Base-by-base conservation (phyloP, 2,113 vertebrate species). In the Thunnus maccoyii region DNA sequence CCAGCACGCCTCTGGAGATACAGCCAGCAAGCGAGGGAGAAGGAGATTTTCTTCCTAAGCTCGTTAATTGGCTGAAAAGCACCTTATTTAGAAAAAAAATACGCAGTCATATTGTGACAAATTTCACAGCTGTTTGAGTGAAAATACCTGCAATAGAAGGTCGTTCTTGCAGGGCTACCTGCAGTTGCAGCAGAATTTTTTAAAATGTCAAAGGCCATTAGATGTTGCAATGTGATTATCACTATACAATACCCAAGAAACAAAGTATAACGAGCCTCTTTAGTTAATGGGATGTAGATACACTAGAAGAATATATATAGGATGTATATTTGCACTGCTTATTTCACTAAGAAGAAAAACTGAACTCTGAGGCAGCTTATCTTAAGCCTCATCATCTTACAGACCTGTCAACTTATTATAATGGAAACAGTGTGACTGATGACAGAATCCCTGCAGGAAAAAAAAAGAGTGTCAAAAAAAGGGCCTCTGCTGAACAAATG, bases 1-100 rank as follows among this genome's bases (percentile, higher is more conserved):
- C 68, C 5, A 20, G 72, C 68, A 85, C 88, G 77, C 58, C 80
- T 68, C 57, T 76, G 55, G 61, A 74, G 50, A 79, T 51, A 44
- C 25, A 66, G 60, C 62, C 1, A 76, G 54, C 22, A 22, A 70
- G 70, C 18, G 27, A 77, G 14, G 22, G 22, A 72, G 30, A 62
- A n/a, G 48, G 15, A 25, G 18, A 15, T 54, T 32, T 50, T 36
- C 48, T 61, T 25, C 62, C 13, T 14, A 32, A 13, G 15, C 13
- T 1, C 2, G 22, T 44, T 14, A 82, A 72, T 56, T 17, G 61
- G 16, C 54, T 66, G 16, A 75, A 72, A 61, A 54, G 5, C 36
- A 73, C 36, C 12, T 44, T 48, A 10, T 60, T 64, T 50, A 18
- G 6, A 54, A 48, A 67, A 30, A 4, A 58, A 41, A 5, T 55